Conservation (phyloP, 2,113 vertebrate genomes). For the Potamarius usumacintae region DNA sequence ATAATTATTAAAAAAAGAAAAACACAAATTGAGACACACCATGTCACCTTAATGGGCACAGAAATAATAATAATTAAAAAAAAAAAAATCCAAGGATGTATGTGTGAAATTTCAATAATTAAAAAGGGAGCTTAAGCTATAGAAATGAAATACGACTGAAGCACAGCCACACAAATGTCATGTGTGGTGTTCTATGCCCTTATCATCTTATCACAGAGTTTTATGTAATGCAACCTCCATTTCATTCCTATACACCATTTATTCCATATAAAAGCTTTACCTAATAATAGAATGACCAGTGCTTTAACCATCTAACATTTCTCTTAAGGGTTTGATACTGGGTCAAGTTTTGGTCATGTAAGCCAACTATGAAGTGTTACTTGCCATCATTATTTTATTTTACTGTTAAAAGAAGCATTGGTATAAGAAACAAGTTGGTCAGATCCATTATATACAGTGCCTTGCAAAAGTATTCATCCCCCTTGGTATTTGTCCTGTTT, state of each 20-base stretch:
- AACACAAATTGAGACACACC: not conserved
- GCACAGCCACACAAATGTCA: not conserved
- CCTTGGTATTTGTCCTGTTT: too few relatives aligned
- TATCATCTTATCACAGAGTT: not conserved
- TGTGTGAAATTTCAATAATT: not conserved
- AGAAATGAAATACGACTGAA: not conserved
- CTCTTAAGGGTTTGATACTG: not conserved
- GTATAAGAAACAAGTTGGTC: too few relatives aligned
- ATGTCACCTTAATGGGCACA: not conserved
- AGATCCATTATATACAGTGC: too few relatives aligned
- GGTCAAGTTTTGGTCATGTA: not conserved
- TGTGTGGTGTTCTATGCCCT: not conserved
- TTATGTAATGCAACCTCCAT: not conserved
- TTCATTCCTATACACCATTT: not conserved
- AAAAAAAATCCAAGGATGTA: not conserved
- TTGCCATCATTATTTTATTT: too few relatives aligned
- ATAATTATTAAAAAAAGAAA: not conserved
- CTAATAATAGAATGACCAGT: not conserved
- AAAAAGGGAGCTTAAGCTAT: not conserved
- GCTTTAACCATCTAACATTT: not conserved
- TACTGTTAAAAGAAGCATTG: too few relatives aligned
- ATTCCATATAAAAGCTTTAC: not conserved
- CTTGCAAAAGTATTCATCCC: too few relatives aligned
- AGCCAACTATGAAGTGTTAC: not conserved
- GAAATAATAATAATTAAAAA: conserved; percentile 1